Evolutionary conservation across 2,888 invertebrate genomes (phyloP), one percentile per base, ranked within the genome.

Genomic region (Pseudoips prasinana): DNA sequence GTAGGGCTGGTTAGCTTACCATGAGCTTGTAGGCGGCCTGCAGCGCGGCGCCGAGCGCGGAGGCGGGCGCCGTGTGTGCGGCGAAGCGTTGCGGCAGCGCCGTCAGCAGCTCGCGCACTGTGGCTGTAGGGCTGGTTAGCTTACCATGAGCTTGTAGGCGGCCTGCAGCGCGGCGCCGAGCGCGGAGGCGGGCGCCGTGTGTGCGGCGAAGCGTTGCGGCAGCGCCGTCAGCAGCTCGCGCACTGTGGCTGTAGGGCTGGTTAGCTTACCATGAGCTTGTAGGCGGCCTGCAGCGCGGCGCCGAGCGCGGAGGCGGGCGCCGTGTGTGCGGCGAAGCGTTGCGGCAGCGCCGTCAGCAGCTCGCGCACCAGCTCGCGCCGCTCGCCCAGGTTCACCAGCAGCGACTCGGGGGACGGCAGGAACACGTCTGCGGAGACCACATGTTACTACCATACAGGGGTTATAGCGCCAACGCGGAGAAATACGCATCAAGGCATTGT

Each of bases 111-210:
- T 96, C 95, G 10, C 88, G 86, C 2, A 97, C 87, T 5, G 14
- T 14, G 5, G 5, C 14, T 3, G 14, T 14, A 3, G 5, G 14
- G 5, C 3, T 14, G 5, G 14, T 5, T n/a, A 18, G n/a, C 84
- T 72, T 61, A 95, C 95, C 93, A 98, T 94, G 46, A 99, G 91
- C 83, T 98, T 97, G 66, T 94, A 95, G 0, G 96, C 98, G 23
- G 96, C 96, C 75, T 96, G 96, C 18, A 99, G 86, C 1, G 98
- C 98, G 2, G 98, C 94, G 1, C 99, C 99, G 7, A 99, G 88
- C 7, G 98, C 97, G 50, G 93, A 95, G 39, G 92, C 90, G 14
- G 90, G 90, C 24, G 94, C 94, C 52, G 92, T 91, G 32, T 90
- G 90, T 22, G 81, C 73, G 40, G 91, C 88, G 84, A 94, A 95